Evolutionary conservation across 2,113 vertebrate genomes (phyloP), one percentile per base, ranked within the genome.

Genomic region (Mesocricetus auratus): DNA sequence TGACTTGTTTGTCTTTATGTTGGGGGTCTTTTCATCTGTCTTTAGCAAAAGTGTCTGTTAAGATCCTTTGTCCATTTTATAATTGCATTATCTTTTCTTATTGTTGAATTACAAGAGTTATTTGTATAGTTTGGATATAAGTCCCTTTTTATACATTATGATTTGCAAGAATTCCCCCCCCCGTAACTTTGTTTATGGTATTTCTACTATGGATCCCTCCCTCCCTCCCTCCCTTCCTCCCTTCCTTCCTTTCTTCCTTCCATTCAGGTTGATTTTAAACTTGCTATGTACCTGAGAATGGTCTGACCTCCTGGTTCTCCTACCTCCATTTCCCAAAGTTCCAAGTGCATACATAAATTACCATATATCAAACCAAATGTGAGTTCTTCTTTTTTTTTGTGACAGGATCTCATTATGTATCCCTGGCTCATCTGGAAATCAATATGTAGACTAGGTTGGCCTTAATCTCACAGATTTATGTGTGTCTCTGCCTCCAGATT

Each of bases 121-220:
- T 81, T 81, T 64, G 8, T 87, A 10, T 81, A 73, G 45, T 83
- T 56, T 83, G 50, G 17, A 71, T 83, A 58, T 12, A 91, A 86
- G 33, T 42, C 9, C 21, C 21, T 74, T 81, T 82, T 64, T 22
- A 81, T 66, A 36, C 19, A n/a, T 92, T 47, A 66, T 82, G 45
- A 74, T 92, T 88, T 74, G 66, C 16, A 74, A 82, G 66, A 95
- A 92, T 81, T 94, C 68, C 39, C 11, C 45, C 31, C 47, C n/a
- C 68, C 45, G 36, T 60, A 83, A 62, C 56, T 91, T 90, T 66
- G 33, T 86, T 85, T 66, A 58, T 90, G 47, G 81, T 86, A 45
- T 45, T 86, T 83, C 33, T 81, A 12, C 10, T 56, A 36, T 69
- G 16, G 33, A 21, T 39, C 22, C n/a, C 71, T 39, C 22, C 16